Base-by-base conservation (phyloP, 2,113 vertebrate species). In the Pipa parva region DNA sequence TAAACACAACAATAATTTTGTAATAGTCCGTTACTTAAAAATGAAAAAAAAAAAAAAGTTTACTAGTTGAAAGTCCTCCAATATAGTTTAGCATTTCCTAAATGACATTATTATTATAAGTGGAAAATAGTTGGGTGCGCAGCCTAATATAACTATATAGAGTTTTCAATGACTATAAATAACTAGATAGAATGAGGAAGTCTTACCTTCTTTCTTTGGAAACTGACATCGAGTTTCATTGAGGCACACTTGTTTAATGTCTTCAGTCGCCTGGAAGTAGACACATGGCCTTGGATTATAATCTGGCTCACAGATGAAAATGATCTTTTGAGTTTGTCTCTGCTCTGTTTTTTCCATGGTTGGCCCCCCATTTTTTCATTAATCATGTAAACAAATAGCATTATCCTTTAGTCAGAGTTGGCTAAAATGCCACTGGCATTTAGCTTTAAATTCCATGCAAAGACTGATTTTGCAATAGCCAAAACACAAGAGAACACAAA, bases 161-260 rank as follows among this genome's bases (percentile, higher is more conserved):
- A 46, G 7, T 7, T 73, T 5, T 18, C 7, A 15, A 18, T 5
- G 15, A n/a, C 15, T 46, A 46, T 18, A 46, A 46, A 42, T 42
- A 42, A 42, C 4, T 42, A 15, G 10, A 33, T 15, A 7, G 37
- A 42, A 10, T 10, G 3, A 42, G 4, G 13, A 51, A 11, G 25
- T 73, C 90, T 90, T 89, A 96, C 97, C 88, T 94, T 97, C 88
- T 95, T 99, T 79, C 88, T 96, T 81, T 92, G 92, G 77, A 95
- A 88, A 88, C 88, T 93, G 82, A 97, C 88, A 80, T 99, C 96
- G 79, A 99, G 91, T 91, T 97, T 99, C 97, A 98, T 97, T 80
- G 96, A 96, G 86, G 94, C 92, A 75, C 94, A 97, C 89, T 95
- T 97, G 85, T 99, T 99, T 79, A 99, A 81, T 46, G 97, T 97